phyloP scores from a whole-genome alignment of 2,113 vertebrate genomes.

The Ciconia maguari region DNA sequence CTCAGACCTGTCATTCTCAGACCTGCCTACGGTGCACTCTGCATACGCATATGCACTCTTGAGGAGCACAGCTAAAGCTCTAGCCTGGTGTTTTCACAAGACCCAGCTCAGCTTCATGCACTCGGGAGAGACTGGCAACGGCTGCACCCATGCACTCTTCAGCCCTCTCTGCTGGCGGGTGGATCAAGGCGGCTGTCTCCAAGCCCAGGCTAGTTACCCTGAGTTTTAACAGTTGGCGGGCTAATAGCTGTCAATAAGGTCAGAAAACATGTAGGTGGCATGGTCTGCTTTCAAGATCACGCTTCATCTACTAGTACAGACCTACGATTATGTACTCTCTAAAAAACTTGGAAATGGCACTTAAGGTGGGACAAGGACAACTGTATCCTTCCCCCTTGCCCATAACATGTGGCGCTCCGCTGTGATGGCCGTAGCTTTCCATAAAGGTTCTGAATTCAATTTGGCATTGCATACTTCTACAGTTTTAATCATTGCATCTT shows the following conservation, averaged over 20 bases:
- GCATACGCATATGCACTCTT: fast-evolving
- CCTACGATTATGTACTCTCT: fast-evolving
- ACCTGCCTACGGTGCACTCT: background rate
- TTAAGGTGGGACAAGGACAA: background rate
- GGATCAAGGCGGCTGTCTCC: background rate
- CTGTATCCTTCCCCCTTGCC: background rate
- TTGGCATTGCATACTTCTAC: background rate
- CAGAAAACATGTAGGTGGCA: background rate
- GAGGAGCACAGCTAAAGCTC: background rate
- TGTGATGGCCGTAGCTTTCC: background rate
- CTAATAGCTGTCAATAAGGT: background rate
- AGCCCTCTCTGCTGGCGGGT: background rate
- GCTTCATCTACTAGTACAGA: background rate
- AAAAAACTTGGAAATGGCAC: background rate
- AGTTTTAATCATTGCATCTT: background rate
- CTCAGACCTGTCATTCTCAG: background rate
- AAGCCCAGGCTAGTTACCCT: background rate
- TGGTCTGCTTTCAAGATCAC: background rate
- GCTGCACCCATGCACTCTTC: background rate
- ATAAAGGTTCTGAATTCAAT: background rate
- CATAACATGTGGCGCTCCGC: fast-evolving
- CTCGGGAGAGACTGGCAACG: background rate
- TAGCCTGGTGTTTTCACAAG: background rate
- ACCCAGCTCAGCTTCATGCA: background rate
- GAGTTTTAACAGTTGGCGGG: background rate